Percentiles rank a stretch among this genome's conserved stretches.
Conservation (phyloP, 2,888 invertebrate species). For the Aleiodes leptofemur region DNA sequence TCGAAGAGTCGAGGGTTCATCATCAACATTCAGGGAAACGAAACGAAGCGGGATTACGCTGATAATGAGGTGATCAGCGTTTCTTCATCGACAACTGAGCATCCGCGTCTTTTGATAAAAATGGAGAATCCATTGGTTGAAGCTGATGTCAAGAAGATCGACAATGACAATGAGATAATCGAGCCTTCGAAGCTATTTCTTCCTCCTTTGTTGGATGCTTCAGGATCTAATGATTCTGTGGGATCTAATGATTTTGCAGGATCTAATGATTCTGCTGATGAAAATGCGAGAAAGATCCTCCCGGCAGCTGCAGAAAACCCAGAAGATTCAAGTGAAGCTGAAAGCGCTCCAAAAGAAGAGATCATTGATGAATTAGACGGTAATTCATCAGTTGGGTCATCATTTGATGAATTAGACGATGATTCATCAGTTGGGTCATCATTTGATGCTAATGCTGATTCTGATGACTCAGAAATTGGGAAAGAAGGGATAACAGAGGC, state of each 20-base stretch:
- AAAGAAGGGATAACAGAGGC: background rate
- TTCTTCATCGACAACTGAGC: slow-evolving; percentile 47
- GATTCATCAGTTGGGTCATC: background rate
- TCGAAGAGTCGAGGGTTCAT: background rate
- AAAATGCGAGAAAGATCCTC: too few species aligned
- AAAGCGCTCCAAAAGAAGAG: background rate
- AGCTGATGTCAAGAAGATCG: slow-evolving; percentile 40
- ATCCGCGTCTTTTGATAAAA: slow-evolving; percentile 35
- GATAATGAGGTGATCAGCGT: background rate
- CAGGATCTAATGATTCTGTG: too few species aligned
- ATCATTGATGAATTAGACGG: background rate
- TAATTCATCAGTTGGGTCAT: background rate
- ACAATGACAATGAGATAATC: slow-evolving; percentile 48
- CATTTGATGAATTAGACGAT: background rate
- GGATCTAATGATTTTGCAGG: too few species aligned
- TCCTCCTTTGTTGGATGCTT: too few species aligned
- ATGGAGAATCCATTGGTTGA: slow-evolving; percentile 38
- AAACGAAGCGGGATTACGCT: slow-evolving; percentile 25
- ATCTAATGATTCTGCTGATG: too few species aligned
- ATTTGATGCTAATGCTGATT: background rate
- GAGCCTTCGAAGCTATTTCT: slow-evolving; percentile 37
- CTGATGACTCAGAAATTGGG: slow-evolving; percentile 7
- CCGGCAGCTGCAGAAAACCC: slow-evolving; percentile 10
- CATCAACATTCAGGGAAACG: slow-evolving; percentile 34
- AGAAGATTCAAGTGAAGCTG: background rate